A percentile compares a stretch with the other conserved stretches of the same genome.
Conservation (phyloP, 2,888 invertebrate species). For the Melanargia galathea region DNA sequence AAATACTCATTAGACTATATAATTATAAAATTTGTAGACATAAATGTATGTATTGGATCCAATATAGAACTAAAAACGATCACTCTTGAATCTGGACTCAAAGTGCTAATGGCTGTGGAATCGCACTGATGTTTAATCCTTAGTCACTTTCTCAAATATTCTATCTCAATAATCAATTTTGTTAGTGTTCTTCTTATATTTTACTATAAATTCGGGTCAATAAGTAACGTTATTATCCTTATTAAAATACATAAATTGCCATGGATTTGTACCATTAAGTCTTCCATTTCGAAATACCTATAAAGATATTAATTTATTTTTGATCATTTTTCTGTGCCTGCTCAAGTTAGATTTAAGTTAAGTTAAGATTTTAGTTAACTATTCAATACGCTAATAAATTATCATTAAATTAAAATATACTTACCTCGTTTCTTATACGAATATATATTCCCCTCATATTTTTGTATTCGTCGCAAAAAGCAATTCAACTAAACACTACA, state of each 20-base stretch:
- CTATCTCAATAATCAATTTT: constrained; percentile 47
- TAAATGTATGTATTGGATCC: constrained; percentile 45
- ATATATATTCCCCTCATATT: constrained; percentile 29
- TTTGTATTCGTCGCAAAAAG: constrained; percentile 26
- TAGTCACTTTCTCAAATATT: constrained; percentile 62
- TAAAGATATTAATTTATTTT: constrained; percentile 58
- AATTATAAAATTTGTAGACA: constrained; percentile 39
- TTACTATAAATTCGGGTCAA: constrained; percentile 52
- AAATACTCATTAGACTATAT: constrained; percentile 26
- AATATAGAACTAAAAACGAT: constrained; percentile 46
- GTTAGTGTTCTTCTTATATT: constrained; percentile 49
- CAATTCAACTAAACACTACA: constrained; percentile 28
- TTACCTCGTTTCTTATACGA: constrained; percentile 13
- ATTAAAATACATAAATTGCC: constrained; percentile 61
- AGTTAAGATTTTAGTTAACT: constrained; percentile 52
- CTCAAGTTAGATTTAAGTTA: constrained; percentile 62
- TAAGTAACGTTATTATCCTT: constrained; percentile 47
- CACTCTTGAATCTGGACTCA: constrained; percentile 59
- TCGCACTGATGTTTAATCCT: constrained; percentile 72
- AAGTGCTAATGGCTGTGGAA: constrained; percentile 82
- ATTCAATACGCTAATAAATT: constrained; percentile 47
- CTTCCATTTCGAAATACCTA: constrained; percentile 75
- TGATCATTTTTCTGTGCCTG: constrained; percentile 64
- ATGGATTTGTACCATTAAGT: constrained; percentile 74
- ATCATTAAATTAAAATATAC: constrained; percentile 18